phyloP scores from a whole-genome alignment of 2,888 invertebrate genomes.

The Falcaria lacertinaria region DNA sequence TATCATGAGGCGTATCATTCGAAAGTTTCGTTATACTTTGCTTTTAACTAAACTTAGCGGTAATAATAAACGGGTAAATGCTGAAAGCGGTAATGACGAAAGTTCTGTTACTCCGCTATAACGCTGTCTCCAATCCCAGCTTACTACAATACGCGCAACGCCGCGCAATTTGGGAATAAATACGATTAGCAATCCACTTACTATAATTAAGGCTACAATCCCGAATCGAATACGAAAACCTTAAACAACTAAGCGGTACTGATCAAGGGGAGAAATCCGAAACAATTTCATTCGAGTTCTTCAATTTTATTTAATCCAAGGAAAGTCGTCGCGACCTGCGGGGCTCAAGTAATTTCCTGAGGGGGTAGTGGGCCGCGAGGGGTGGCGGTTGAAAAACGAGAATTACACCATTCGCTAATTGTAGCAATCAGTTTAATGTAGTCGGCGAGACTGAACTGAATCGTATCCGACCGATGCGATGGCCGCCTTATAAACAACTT shows the following conservation, averaged over 20 bases:
- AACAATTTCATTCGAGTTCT: conserved; percentile 69
- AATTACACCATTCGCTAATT: conserved; percentile 78
- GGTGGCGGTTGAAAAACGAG: conserved; percentile 67
- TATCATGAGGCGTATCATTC: too few species aligned
- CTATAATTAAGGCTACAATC: conserved; percentile 57
- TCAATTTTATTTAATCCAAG: conserved; percentile 72
- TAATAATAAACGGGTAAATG: conserved; percentile 14
- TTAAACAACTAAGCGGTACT: conserved; percentile 25
- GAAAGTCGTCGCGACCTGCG: conserved; percentile 63
- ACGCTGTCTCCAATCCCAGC: conserved; percentile 19
- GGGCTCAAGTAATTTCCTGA: conserved; percentile 71
- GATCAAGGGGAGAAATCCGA: conserved; percentile 62
- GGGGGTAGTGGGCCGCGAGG: conserved; percentile 32
- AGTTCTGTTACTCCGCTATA: conserved; percentile 20
- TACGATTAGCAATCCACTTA: conserved; percentile 61
- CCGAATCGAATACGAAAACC: conserved; percentile 45
- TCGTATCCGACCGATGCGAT: conserved; percentile 53
- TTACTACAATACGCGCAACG: conserved; percentile 18
- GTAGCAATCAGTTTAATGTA: conserved; percentile 78
- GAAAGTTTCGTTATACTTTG: too few species aligned
- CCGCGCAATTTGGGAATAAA: conserved; percentile 39
- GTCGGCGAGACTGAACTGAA: conserved; percentile 67
- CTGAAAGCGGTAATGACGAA: conserved; percentile 16
- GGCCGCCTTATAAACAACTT: conserved; percentile 54
- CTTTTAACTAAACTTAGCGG: conserved; percentile 10